A percentile compares a stretch with the other conserved stretches of the same genome.
Evolutionary conservation across 2,797 vertebrate genomes (phyloP).

Genomic region (Yasuhikotakia modesta): DNA sequence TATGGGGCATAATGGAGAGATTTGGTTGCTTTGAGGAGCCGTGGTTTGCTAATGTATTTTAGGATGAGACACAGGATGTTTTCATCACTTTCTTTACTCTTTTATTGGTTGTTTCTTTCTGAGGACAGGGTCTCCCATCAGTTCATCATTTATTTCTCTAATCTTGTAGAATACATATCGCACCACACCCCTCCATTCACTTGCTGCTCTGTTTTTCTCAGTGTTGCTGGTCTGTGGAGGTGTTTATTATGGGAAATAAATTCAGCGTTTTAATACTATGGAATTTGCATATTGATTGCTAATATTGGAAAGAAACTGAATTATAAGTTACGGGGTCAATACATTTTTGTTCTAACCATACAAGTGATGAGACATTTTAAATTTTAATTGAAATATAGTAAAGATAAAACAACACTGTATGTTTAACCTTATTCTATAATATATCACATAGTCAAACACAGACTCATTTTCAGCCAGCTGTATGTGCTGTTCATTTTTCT

Average conservation of each 20-base stretch:
- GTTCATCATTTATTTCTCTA: slow-evolving; percentile 44
- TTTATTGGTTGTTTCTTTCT: not conserved
- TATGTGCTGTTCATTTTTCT: slow-evolving; percentile 13
- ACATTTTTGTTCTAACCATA: too few relatives aligned
- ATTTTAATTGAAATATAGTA: too few relatives aligned
- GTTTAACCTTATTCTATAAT: too few relatives aligned
- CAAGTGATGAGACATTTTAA: too few relatives aligned
- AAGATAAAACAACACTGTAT: too few relatives aligned
- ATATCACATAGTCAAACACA: not conserved
- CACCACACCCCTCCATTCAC: slow-evolving; percentile 11
- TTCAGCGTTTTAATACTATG: not conserved
- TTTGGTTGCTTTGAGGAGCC: slow-evolving; percentile 26
- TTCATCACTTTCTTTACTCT: not conserved
- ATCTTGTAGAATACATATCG: slow-evolving; percentile 45
- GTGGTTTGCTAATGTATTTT: slow-evolving; percentile 24
- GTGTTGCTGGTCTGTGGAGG: not conserved
- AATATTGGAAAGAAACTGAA: not conserved
- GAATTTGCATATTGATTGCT: not conserved
- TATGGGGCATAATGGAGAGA: slow-evolving; percentile 28
- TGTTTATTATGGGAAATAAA: not conserved
- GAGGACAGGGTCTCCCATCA: not conserved
- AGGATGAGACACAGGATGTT: slow-evolving; percentile 23
- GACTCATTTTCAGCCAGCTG: too few relatives aligned
- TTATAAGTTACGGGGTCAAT: too few relatives aligned
- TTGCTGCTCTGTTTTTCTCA: not conserved